Percentiles rank a stretch among this genome's conserved stretches.
These are phyloP conservation scores for Salvelinus alpinus DNA, from an alignment of 2,113 vertebrate species.

Conservation along the genomic window DNA sequence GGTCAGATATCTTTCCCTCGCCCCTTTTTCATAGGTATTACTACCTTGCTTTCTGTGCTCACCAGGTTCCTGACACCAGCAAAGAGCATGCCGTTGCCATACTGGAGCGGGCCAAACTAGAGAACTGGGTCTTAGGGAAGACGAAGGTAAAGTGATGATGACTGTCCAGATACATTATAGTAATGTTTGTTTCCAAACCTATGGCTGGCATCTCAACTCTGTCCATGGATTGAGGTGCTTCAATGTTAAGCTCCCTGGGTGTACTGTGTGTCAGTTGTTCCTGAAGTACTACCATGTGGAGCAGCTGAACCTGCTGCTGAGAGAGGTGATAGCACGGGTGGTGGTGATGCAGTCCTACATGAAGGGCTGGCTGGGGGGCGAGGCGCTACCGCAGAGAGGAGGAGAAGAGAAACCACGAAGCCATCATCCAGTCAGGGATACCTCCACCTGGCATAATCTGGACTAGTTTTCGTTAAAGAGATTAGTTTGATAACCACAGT, in stretches of 20 bases:
- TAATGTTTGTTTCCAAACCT: constrained; percentile 19
- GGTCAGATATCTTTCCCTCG: not conserved
- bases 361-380: constrained; percentile 91
- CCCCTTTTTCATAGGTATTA: constrained; percentile 84
- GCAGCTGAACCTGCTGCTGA: constrained; percentile 90
- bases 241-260: not conserved
- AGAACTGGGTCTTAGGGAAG: constrained; percentile 89
- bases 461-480: not conserved
- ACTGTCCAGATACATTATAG: not conserved
- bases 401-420: constrained; percentile 80
- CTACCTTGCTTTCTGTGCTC: constrained; percentile 93
- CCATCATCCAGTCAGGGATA: constrained; percentile 90
- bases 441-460: not conserved
- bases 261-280: constrained; percentile 80
- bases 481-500: not conserved
- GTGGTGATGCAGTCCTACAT: constrained; percentile 93
- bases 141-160: constrained; percentile 82
- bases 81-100: constrained; percentile 85
- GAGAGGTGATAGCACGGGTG: constrained; percentile 89
- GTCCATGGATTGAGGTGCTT: not conserved
- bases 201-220: constrained; percentile 16
- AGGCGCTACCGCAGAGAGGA: constrained; percentile 81
- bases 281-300: constrained; percentile 96
- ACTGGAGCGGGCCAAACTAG: constrained; percentile 85
- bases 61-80: constrained; percentile 83